Evolutionary conservation across 2,888 invertebrate genomes (phyloP).

Genomic region (Tenthredo amoena): DNA sequence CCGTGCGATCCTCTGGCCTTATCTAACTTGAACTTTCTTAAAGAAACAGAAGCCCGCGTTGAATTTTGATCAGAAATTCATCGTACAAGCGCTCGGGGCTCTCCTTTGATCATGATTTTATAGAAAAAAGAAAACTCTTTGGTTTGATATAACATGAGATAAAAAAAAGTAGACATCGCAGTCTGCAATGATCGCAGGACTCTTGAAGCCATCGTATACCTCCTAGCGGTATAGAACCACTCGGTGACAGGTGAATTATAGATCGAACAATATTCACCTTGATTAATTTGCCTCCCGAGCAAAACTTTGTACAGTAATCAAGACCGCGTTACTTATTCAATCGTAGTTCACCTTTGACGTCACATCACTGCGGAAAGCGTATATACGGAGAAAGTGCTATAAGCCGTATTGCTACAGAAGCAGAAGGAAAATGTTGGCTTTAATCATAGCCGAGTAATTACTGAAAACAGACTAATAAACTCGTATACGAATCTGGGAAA

Average conservation of each 20-base stretch:
- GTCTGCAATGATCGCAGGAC: not conserved
- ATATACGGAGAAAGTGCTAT: constrained; percentile 20
- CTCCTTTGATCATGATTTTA: not conserved
- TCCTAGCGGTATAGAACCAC: not conserved
- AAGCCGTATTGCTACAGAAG: not conserved
- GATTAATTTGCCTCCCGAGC: not conserved
- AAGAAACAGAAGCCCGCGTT: not conserved
- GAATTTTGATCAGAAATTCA: not conserved
- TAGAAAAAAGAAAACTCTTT: not conserved
- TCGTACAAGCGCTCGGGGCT: not conserved
- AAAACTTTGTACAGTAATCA: not conserved
- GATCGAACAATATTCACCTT: not conserved
- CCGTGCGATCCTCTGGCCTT: not conserved
- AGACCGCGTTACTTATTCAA: not conserved
- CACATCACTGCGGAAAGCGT: constrained; percentile 11
- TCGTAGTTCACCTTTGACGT: constrained; percentile 20
- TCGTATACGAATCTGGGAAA: not conserved
- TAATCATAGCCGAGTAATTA: not conserved
- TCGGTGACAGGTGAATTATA: constrained; percentile 1
- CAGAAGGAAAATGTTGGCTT: not conserved
- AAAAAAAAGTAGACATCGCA: no score
- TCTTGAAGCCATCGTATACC: not conserved
- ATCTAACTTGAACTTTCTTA: not conserved
- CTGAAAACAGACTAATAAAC: not conserved
- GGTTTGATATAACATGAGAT: not conserved